Evolutionary conservation across 2,113 vertebrate species (phyloP).

Genomic region (Micronycteris hirsuta): DNA sequence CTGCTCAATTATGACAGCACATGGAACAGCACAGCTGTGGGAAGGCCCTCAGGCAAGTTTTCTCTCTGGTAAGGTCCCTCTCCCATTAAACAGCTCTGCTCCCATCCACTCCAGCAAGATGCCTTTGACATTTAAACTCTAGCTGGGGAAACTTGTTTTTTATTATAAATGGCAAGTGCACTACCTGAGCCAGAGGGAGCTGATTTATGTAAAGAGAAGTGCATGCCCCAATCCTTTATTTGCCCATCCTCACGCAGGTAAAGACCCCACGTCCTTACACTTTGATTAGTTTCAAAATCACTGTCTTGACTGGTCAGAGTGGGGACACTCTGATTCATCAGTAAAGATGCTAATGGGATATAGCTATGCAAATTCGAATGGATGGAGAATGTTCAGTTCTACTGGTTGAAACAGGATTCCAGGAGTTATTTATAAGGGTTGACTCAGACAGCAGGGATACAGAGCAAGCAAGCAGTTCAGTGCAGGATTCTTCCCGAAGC

Average conservation of each 20-base stretch:
- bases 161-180: background rate
- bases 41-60: background rate
- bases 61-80: background rate
- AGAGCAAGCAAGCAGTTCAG: background rate
- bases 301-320: background rate
- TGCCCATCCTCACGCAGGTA: background rate
- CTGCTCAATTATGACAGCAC: background rate
- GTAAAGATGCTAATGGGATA: background rate
- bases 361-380: background rate
- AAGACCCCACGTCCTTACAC: too few relatives aligned
- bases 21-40: background rate
- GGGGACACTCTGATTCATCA: background rate
- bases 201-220: background rate
- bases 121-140: background rate
- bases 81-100: background rate
- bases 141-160: background rate
- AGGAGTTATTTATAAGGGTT: background rate
- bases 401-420: background rate
- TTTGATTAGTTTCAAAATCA: background rate
- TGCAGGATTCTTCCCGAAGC: background rate
- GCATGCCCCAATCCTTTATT: background rate
- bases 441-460: background rate
- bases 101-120: background rate
- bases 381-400: background rate
- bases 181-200: too few relatives aligned